phyloP scores from a whole-genome alignment of 2,888 invertebrate genomes.

The Epiperipatus broadwayi region DNA sequence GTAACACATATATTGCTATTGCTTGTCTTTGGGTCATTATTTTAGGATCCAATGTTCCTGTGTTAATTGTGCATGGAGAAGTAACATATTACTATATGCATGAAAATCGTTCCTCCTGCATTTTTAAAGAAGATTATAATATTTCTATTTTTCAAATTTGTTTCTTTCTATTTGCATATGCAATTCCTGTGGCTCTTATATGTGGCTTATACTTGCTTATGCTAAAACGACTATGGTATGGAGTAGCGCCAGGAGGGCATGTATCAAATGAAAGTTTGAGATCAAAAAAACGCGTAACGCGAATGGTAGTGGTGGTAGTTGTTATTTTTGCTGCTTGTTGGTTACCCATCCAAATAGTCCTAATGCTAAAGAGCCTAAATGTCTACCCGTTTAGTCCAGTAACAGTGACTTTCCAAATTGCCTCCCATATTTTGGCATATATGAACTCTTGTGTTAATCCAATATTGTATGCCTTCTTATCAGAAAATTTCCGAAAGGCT shows the following conservation, averaged over 20 bases:
- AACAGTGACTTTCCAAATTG: slow-evolving; percentile 24
- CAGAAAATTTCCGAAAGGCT: slow-evolving; percentile 79
- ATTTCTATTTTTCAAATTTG: slow-evolving; percentile 40
- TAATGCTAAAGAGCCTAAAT: slow-evolving; percentile 53
- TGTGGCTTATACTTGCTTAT: slow-evolving; percentile 71
- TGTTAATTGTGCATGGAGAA: slow-evolving; percentile 54
- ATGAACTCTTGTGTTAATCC: slow-evolving; percentile 89
- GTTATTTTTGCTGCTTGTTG: slow-evolving; percentile 81
- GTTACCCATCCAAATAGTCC: slow-evolving; percentile 75
- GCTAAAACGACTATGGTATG: slow-evolving; percentile 66
- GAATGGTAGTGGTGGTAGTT: slow-evolving; percentile 76
- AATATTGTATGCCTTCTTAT: slow-evolving; percentile 77
- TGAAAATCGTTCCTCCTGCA: slow-evolving; percentile 22
- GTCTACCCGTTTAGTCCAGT: slow-evolving; percentile 45
- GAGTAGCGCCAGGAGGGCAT: slow-evolving; percentile 44
- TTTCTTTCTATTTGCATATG: slow-evolving; percentile 70
- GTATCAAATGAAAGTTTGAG: slow-evolving; percentile 59
- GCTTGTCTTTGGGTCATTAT: slow-evolving; percentile 61
- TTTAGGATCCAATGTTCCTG: slow-evolving; percentile 53
- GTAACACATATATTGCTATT: slow-evolving; percentile 58
- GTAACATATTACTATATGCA: slow-evolving; percentile 40
- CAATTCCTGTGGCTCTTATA: slow-evolving; percentile 65
- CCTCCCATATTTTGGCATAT: slow-evolving; percentile 41
- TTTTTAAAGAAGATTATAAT: slow-evolving; percentile 18
- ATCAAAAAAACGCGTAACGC: slow-evolving; percentile 68